Evolutionary conservation across 92 coral and sea anemone genomes (phyloP).

Genomic region (Epizoanthus rinbou): DNA sequence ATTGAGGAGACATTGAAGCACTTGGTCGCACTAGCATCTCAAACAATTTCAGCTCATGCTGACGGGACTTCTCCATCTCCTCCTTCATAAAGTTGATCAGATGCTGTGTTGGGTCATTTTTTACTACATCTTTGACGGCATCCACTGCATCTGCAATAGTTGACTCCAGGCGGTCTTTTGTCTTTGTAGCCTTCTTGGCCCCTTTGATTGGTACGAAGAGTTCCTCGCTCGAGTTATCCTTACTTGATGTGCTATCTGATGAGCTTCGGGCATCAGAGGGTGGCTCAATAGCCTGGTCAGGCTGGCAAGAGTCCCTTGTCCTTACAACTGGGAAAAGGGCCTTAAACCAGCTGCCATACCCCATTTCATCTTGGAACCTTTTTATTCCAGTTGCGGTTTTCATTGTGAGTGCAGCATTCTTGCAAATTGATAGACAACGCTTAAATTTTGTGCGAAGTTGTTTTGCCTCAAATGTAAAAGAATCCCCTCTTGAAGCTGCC

Average conservation of each 20-base stretch:
- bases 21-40: conserved; percentile 36
- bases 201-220: too few species aligned
- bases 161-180: too few species aligned
- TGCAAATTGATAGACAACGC: neutral
- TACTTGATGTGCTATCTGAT: too few species aligned
- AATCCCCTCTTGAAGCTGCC: conserved; percentile 42
- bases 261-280: too few species aligned
- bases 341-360: too few species aligned
- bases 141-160: neutral
- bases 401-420: too few species aligned
- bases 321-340: too few species aligned
- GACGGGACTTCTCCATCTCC: conserved; percentile 33
- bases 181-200: too few species aligned
- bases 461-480: conserved; percentile 25
- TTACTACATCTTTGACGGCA: neutral
- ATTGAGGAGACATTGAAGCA: conserved; percentile 11
- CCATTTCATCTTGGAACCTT: too few species aligned
- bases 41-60: conserved; percentile 39
- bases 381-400: too few species aligned
- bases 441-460: conserved; percentile 47
- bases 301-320: too few species aligned
- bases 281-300: neutral
- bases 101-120: conserved; percentile 31
- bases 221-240: too few species aligned
- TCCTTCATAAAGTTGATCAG: conserved; percentile 35